These are phyloP conservation scores for Silurus aristotelis DNA, from an alignment of 2,797 vertebrate genomes.

Conservation along the genomic window DNA sequence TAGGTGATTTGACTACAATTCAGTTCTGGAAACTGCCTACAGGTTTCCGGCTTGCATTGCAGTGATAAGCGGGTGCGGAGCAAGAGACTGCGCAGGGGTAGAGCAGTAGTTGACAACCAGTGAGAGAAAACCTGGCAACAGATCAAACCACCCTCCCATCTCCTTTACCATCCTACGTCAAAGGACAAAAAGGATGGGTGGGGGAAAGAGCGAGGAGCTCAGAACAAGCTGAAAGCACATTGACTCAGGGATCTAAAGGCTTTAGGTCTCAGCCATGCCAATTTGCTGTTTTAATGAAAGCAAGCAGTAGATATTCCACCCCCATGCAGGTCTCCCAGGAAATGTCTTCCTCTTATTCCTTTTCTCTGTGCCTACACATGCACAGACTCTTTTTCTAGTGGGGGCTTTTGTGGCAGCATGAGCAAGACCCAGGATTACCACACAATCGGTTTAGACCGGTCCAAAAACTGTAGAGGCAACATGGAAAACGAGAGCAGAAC, in stretches of 20 bases:
- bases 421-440: constrained; percentile 34
- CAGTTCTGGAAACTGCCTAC: constrained; percentile 61
- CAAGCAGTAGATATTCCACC: constrained; percentile 54
- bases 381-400: constrained; percentile 18
- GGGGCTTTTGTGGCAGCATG: constrained; percentile 42
- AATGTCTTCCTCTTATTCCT: constrained; percentile 48
- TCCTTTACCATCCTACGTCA: constrained; percentile 72
- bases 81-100: constrained; percentile 28
- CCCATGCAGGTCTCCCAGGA: constrained; percentile 56
- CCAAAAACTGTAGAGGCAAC: constrained; percentile 14
- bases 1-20: constrained; percentile 35
- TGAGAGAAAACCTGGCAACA: constrained; percentile 73
- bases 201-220: constrained; percentile 56
- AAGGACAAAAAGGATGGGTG: constrained; percentile 42
- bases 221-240: constrained; percentile 73
- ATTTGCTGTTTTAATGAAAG: constrained; percentile 77
- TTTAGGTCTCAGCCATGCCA: constrained; percentile 65
- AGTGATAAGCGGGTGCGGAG: constrained; percentile 70
- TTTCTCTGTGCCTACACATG: constrained; percentile 28
- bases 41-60: constrained; percentile 58
- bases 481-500: constrained; percentile 26
- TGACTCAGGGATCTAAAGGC: constrained; percentile 71
- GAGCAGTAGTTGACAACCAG: constrained; percentile 58
- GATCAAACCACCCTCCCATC: constrained; percentile 73
- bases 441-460: constrained; percentile 27